A percentile compares a stretch with the other conserved stretches of the same genome.
These are phyloP conservation scores for Cinara cedri DNA, from an alignment of 2,888 invertebrate species.

Conservation along the genomic window DNA sequence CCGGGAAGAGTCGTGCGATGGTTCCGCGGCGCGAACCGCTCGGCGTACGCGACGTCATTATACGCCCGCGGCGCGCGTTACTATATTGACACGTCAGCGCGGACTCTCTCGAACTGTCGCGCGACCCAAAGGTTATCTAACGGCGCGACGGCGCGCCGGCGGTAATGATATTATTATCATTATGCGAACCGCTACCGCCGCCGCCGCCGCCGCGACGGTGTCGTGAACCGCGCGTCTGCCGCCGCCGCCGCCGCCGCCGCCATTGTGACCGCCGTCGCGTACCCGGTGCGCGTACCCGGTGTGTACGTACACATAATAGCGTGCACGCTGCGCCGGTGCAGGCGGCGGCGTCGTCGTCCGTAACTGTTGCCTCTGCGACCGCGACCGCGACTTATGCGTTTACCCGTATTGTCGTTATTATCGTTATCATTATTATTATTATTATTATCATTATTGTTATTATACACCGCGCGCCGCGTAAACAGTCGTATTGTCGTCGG, in stretches of 20 bases:
- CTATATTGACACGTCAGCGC: slow-evolving; percentile 51
- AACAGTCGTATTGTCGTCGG: not conserved
- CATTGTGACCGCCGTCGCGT: too few relatives aligned
- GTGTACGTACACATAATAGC: not conserved
- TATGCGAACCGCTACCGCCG: slow-evolving; percentile 48
- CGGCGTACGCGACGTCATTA: too few relatives aligned
- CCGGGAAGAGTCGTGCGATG: slow-evolving; percentile 24
- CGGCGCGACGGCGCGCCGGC: not conserved
- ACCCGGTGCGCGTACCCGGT: not conserved
- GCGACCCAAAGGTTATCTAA: slow-evolving; percentile 52
- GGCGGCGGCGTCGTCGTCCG: not conserved
- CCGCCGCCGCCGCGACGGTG: not conserved
- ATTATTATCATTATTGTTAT: too few relatives aligned
- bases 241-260: not conserved
- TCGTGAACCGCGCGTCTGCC: not conserved
- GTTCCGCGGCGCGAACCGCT: too few relatives aligned
- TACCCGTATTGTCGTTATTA: not conserved
- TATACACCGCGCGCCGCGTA: too few relatives aligned
- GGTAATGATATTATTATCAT: slow-evolving; percentile 52
- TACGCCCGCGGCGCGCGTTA: not conserved
- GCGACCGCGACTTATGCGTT: slow-evolving; percentile 41
- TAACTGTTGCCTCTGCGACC: slow-evolving; percentile 30
- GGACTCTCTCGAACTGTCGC: too few relatives aligned
- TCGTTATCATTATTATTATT: too few relatives aligned
- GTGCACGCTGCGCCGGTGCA: not conserved